Conservation (phyloP, 1,140 invertebrate species). For the Daktulosphaira vitifoliae region DNA sequence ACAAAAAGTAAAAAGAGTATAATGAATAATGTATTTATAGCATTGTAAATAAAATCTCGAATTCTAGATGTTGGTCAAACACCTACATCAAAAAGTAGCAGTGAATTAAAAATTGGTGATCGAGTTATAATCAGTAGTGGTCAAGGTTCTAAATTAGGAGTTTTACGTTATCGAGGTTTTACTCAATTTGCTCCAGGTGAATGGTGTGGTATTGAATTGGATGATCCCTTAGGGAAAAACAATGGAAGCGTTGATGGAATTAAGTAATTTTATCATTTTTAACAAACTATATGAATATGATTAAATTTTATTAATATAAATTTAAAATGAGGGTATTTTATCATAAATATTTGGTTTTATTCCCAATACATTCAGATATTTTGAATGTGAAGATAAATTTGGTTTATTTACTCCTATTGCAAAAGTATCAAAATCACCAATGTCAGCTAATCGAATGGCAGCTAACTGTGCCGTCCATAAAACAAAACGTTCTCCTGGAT, state of each 20-base stretch:
- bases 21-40: too few relatives aligned
- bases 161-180: conserved; percentile 70
- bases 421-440: conserved; percentile 75
- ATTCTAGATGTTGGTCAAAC: conserved; percentile 18
- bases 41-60: too few relatives aligned
- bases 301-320: not conserved
- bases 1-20: conserved; percentile 1
- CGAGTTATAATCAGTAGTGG: conserved; percentile 81
- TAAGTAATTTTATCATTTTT: conserved; percentile 48
- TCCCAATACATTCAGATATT: conserved; percentile 60
- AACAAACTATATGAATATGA: conserved; percentile 3
- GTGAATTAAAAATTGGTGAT: conserved; percentile 70
- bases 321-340: not conserved
- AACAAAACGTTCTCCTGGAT: conserved; percentile 44
- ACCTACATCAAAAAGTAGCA: not conserved
- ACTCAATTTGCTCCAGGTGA: conserved; percentile 84
- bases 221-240: conserved; percentile 89
- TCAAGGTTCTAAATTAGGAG: conserved; percentile 79
- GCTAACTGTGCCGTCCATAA: conserved; percentile 53
- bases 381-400: conserved; percentile 79
- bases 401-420: conserved; percentile 85
- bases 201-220: conserved; percentile 92
- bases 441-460: conserved; percentile 54
- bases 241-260: conserved; percentile 85
- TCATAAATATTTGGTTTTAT: not conserved